These are phyloP conservation scores for Andrena dorsata DNA, from an alignment of 2,888 invertebrate species.

Conservation along the genomic window DNA sequence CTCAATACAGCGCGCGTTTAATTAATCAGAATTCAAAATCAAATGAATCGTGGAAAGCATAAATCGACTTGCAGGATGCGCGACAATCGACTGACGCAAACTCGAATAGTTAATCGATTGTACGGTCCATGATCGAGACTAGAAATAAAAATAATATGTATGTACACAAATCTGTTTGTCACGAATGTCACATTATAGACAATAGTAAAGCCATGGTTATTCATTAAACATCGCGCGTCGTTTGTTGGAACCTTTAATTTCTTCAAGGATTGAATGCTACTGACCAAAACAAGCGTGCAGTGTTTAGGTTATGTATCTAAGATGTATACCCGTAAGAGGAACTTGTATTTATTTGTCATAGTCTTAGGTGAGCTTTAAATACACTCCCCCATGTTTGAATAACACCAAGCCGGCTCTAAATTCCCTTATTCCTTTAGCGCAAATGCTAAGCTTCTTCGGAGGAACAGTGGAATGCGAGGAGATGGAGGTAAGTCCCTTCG, in stretches of 20 bases:
- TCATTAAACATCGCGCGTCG: conserved; percentile 11
- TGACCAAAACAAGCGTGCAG: background rate
- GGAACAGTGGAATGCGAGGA: conserved; percentile 17
- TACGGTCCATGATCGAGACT: conserved; percentile 23
- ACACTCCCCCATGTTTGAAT: background rate
- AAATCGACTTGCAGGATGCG: background rate
- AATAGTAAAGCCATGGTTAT: conserved; percentile 17
- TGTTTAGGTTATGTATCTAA: conserved; percentile 57
- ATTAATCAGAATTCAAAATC: no score
- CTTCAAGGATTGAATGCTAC: conserved; percentile 12
- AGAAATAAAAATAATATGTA: conserved; percentile 51
- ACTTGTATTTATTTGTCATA: conserved; percentile 57
- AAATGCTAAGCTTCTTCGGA: conserved; percentile 26
- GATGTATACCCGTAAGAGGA: conserved; percentile 53
- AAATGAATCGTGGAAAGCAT: background rate
- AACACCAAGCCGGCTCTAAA: background rate
- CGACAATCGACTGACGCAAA: conserved; percentile 26
- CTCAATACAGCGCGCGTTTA: no score
- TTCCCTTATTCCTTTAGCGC: conserved; percentile 27
- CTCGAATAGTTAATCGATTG: conserved; percentile 14
- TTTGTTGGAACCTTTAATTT: background rate
- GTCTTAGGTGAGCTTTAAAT: conserved; percentile 60
- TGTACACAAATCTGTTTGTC: conserved; percentile 20
- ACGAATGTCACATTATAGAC: conserved; percentile 1
- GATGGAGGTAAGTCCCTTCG: conserved; percentile 2